Conservation (phyloP, 2,888 invertebrate genomes). For the Thymelicus acteon region DNA sequence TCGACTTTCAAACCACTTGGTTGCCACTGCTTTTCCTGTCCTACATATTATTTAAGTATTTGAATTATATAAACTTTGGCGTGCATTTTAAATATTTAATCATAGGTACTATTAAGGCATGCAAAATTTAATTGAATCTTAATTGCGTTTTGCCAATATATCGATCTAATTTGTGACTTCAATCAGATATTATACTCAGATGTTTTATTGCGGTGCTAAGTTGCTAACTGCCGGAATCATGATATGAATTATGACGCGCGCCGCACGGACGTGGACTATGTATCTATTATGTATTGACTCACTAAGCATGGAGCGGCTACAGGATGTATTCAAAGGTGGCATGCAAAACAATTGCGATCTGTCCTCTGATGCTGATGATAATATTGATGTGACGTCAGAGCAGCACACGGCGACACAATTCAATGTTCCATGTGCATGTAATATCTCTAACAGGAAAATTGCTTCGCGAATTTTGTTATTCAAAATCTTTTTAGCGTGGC, state of each 20-base stretch:
- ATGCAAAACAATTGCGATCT: slow-evolving; percentile 29
- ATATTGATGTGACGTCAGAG: slow-evolving; percentile 10
- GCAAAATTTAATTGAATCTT: not conserved
- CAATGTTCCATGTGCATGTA: not conserved
- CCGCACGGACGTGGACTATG: slow-evolving; percentile 11
- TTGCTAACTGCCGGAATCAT: slow-evolving; percentile 1
- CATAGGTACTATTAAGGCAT: not conserved
- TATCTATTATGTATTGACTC: slow-evolving; percentile 2
- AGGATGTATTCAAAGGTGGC: slow-evolving; percentile 35
- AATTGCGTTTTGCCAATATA: not conserved
- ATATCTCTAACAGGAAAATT: too few relatives aligned
- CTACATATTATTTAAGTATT: not conserved
- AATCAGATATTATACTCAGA: not conserved
- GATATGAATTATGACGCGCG: slow-evolving; percentile 13
- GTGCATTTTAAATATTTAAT: too few relatives aligned
- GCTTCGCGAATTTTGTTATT: too few relatives aligned
- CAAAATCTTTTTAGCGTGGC: too few relatives aligned
- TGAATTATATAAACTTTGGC: too few relatives aligned
- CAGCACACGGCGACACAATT: not conserved
- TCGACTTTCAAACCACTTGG: not conserved
- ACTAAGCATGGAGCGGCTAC: slow-evolving; percentile 20
- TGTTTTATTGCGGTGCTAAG: not conserved
- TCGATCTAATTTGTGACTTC: not conserved
- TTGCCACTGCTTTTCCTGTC: not conserved
- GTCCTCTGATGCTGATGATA: slow-evolving; percentile 18